phyloP scores from a whole-genome alignment of 2,888 invertebrate genomes.

The Punctoribates punctum region DNA sequence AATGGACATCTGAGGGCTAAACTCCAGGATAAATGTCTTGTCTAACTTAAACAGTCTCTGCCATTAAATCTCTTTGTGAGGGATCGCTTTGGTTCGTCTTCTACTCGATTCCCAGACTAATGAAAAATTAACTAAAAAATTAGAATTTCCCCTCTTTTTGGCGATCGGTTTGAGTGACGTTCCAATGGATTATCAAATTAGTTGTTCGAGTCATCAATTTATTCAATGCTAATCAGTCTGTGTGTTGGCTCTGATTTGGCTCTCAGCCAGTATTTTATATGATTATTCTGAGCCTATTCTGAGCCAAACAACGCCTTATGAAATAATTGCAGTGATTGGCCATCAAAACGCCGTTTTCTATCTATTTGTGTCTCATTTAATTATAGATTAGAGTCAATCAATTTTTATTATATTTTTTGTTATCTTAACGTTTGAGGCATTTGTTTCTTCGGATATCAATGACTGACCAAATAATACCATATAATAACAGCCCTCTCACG shows the following conservation, averaged over 20 bases:
- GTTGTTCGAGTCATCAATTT: constrained; percentile 21
- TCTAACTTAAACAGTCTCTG: constrained; percentile 8
- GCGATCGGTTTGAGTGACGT: neutral
- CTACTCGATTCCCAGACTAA: neutral
- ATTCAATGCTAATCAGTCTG: neutral
- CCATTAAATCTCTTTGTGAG: too few species aligned
- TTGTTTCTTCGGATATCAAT: constrained; percentile 1
- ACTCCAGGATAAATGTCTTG: constrained; percentile 5
- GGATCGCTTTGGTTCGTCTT: neutral
- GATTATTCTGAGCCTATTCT: neutral
- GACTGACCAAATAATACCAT: constrained; percentile 32
- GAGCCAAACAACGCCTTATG: constrained; percentile 17
- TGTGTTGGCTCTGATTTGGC: neutral
- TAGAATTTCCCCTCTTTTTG: constrained; percentile 3
- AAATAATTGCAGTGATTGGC: constrained; percentile 23
- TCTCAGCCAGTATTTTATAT: neutral
- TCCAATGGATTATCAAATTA: constrained; percentile 36
- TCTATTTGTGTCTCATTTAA: constrained; percentile 27
- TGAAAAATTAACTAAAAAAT: constrained; percentile 32
- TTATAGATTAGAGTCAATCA: constrained; percentile 34
- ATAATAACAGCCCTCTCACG: constrained; percentile 21
- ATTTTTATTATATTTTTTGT: constrained; percentile 26
- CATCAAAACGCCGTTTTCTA: constrained; percentile 22
- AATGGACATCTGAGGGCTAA: constrained; percentile 24
- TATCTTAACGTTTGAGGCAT: constrained; percentile 17